Conservation (phyloP, 2,113 vertebrate genomes). For the Crypturellus undulatus region DNA sequence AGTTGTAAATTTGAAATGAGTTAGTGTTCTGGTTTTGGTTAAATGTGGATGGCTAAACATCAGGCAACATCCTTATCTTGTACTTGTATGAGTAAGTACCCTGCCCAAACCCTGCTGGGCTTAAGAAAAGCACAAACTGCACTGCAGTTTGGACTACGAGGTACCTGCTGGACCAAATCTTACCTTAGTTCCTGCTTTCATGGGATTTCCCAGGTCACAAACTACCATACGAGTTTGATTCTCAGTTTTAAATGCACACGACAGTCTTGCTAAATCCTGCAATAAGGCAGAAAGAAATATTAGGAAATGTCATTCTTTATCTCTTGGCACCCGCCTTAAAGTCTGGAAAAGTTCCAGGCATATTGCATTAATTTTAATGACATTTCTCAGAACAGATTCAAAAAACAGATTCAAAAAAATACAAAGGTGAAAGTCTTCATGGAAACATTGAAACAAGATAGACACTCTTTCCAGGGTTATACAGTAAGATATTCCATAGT, state of each 20-base stretch:
- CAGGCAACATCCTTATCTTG: background rate
- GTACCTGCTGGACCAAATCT: background rate
- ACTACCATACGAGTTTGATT: constrained; percentile 95
- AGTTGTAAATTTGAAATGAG: background rate
- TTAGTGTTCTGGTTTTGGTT: background rate
- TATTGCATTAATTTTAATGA: background rate
- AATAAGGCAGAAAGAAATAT: background rate
- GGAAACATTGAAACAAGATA: background rate
- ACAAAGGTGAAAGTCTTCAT: background rate
- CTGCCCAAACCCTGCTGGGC: background rate
- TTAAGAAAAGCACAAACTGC: background rate
- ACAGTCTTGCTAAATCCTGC: constrained; percentile 88
- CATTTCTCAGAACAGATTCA: background rate
- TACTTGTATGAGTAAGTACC: background rate
- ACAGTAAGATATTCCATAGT: background rate
- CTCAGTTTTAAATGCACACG: constrained; percentile 94
- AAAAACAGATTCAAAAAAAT: background rate
- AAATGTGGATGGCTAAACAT: background rate
- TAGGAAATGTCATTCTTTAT: background rate
- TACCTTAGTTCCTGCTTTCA: constrained; percentile 96
- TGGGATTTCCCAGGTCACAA: constrained; percentile 97
- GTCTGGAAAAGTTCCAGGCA: background rate
- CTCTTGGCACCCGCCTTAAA: background rate
- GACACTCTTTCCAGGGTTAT: background rate
- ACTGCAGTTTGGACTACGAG: background rate